Base-by-base conservation (phyloP, 2,113 vertebrate genomes). In the Serinus canaria region DNA sequence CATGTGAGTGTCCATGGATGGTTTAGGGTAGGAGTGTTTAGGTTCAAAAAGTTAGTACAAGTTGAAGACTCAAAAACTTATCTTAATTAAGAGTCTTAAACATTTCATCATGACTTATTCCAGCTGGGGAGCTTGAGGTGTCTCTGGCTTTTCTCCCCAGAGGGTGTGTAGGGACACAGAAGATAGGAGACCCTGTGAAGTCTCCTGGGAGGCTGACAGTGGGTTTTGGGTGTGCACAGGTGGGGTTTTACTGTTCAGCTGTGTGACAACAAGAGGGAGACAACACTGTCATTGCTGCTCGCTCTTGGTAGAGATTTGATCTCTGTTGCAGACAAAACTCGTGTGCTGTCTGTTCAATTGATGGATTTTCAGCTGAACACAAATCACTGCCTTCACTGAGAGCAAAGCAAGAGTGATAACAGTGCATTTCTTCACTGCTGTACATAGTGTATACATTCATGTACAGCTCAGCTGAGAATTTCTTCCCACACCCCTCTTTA, bases 141-240 rank as follows among this genome's bases (percentile, higher is more conserved):
- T n/a, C 20, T 68, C 53, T 83, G 52, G 6, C 33, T 66, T 76
- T 67, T 69, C 15, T 21, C n/a, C 31, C 25, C 47, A 55, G 35
- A 14, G 7, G 2, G 2, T 35, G 13, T 31, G 4, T 17, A 27
- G 23, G 19, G 30, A 12, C 63, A 43, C 12, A 77, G 75, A 73
- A 80, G 80, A 52, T 2, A 27, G 11, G 33, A 4, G 13, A 56
- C 7, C 10, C 7, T 18, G 6, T 27, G 55, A 59, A 75, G 24
- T 16, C 59, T 88, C 14, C 4, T 13, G 39, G 9, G 55, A 55
- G 24, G 52, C 44, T 41, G 31, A 68, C 19, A 22, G 8, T 4
- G 18, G 37, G 9, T 63, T 44, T 52, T 72, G 62, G 21, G n/a
- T 2, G 0, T 76, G n/a, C 0, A 0, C 22, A 15, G 37, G 15